These are phyloP conservation scores for Labeo calbasu DNA, from an alignment of 2,797 vertebrate genomes.

Conservation along the genomic window DNA sequence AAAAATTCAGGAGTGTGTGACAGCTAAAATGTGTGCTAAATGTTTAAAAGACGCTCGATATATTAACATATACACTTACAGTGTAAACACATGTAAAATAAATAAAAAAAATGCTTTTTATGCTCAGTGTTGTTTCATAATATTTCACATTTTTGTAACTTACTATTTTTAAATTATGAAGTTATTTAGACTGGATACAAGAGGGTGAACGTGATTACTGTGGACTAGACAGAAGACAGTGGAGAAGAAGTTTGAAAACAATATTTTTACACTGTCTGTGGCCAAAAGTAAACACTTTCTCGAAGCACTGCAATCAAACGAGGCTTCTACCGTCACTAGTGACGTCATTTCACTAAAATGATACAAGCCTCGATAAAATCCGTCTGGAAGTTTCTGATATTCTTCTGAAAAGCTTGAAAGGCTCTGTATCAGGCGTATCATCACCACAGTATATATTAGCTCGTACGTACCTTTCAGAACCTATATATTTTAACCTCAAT, in stretches of 20 bases:
- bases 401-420: background rate
- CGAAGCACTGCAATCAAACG: background rate
- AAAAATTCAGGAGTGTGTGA: no score
- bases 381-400: background rate
- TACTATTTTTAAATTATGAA: background rate
- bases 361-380: background rate
- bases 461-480: background rate
- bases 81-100: no score
- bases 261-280: no score
- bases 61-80: no score
- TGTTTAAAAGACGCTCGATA: no score
- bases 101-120: background rate
- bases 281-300: background rate
- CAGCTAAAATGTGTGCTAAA: no score
- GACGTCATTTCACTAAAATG: background rate
- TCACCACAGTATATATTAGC: background rate
- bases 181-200: background rate
- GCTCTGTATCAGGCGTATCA: no score
- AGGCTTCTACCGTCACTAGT: background rate
- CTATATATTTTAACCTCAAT: background rate
- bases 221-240: no score
- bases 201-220: background rate
- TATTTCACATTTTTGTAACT: background rate
- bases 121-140: background rate
- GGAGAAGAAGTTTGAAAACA: no score